Percentiles rank a stretch among this genome's conserved stretches.
These are phyloP conservation scores for Molossus molossus DNA, from an alignment of 2,797 vertebrate species.

Conservation along the genomic window DNA sequence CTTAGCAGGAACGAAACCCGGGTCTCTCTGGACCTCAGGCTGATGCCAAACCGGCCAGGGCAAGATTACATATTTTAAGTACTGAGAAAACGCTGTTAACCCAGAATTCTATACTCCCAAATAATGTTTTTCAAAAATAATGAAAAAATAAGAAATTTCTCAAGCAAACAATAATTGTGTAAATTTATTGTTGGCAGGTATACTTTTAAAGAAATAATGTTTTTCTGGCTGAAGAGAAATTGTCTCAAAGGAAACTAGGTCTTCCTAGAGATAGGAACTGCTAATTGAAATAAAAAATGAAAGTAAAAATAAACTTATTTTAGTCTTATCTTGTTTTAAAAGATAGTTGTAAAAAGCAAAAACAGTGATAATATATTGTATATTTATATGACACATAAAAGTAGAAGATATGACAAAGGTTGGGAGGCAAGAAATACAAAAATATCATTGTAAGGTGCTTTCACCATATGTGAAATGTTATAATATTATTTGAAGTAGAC, in stretches of 20 bases:
- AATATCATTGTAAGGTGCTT: neutral
- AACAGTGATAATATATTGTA: neutral
- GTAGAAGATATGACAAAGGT: neutral
- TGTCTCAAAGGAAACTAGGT: neutral
- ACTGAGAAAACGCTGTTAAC: neutral
- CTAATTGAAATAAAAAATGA: neutral
- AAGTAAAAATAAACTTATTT: neutral
- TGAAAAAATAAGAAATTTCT: neutral
- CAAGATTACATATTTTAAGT: neutral
- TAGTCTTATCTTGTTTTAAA: neutral
- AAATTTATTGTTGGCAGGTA: neutral
- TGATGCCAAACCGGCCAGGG: no score
- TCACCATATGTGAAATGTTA: neutral
- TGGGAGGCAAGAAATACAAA: neutral
- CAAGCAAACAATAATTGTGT: neutral
- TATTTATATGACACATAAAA: neutral
- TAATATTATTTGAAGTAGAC: neutral
- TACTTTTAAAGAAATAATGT: neutral
- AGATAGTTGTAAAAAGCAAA: neutral
- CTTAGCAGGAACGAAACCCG: no score
- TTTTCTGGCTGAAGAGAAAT: neutral
- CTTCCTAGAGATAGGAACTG: neutral
- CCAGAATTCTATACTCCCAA: neutral
- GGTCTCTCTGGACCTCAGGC: no score
- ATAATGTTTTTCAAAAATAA: no score